These are phyloP conservation scores for Tamias sibiricus DNA, from an alignment of 2,113 vertebrate genomes.

Conservation along the genomic window DNA sequence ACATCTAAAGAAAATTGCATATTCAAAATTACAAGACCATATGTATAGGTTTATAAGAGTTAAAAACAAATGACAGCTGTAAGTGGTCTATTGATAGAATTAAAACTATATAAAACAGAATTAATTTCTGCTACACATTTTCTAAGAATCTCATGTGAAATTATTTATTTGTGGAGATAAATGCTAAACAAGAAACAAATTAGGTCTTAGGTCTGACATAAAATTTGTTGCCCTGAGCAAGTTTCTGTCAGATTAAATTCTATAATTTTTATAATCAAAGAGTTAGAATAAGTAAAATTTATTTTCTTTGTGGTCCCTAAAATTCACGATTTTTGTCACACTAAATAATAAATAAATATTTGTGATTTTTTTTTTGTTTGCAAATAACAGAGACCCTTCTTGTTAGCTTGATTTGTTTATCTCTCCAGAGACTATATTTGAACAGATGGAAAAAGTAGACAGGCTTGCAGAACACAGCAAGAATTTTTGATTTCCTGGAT, in stretches of 20 bases:
- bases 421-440: neutral
- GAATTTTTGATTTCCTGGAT: too few species aligned
- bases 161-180: neutral
- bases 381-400: neutral
- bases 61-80: neutral
- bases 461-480: too few species aligned
- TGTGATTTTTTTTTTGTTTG: neutral
- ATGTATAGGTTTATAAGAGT: neutral
- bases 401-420: neutral
- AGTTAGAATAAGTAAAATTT: neutral
- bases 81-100: neutral
- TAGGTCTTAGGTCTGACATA: neutral
- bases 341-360: neutral
- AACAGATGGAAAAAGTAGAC: neutral
- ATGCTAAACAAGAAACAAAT: neutral
- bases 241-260: neutral
- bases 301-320: neutral
- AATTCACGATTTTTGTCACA: neutral
- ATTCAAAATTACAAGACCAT: neutral
- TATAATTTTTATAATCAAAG: neutral
- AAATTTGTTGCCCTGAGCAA: neutral
- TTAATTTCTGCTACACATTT: neutral
- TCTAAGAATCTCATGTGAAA: neutral
- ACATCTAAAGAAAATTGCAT: neutral
- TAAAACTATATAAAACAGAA: neutral